phyloP scores from a whole-genome alignment of 2,888 invertebrate genomes.

The Ormyrus rosae region DNA sequence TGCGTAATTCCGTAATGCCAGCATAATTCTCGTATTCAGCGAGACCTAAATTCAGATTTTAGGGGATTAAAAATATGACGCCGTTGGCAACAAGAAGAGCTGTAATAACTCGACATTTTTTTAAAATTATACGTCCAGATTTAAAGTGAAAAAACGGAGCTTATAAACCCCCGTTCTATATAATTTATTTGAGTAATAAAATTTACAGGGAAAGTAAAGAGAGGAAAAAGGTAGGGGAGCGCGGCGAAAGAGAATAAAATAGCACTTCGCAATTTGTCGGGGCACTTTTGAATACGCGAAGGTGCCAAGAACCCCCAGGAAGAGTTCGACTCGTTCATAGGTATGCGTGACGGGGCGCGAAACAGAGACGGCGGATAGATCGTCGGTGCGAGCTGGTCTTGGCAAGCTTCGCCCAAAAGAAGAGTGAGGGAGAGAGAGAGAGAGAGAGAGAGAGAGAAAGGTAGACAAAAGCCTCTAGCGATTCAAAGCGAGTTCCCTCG shows the following conservation, averaged over 20 bases:
- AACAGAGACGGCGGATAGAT: slow-evolving; percentile 6
- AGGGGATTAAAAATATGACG: no score
- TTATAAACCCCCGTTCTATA: no score
- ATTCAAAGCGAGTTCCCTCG: slow-evolving; percentile 60
- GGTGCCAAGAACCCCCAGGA: slow-evolving; percentile 17
- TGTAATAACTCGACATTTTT: no score
- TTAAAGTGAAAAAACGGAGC: no score
- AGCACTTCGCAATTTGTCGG: slow-evolving; percentile 26
- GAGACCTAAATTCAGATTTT: no score
- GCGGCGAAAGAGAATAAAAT: slow-evolving; percentile 9
- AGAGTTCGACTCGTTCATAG: background rate
- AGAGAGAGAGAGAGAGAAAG: slow-evolving; percentile 16
- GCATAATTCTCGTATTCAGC: no score
- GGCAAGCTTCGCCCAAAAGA: background rate
- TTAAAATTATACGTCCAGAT: no score
- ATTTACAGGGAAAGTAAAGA: background rate
- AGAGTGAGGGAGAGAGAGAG: background rate
- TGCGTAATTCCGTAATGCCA: no score
- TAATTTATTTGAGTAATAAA: no score
- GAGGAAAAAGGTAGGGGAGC: background rate
- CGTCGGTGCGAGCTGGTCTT: slow-evolving; percentile 23
- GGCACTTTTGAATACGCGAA: background rate
- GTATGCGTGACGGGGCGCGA: slow-evolving; percentile 13
- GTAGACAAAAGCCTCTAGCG: slow-evolving; percentile 58
- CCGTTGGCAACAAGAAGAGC: no score